Evolutionary conservation across 2,888 invertebrate species (phyloP).

Genomic region (Artemia sp.): DNA sequence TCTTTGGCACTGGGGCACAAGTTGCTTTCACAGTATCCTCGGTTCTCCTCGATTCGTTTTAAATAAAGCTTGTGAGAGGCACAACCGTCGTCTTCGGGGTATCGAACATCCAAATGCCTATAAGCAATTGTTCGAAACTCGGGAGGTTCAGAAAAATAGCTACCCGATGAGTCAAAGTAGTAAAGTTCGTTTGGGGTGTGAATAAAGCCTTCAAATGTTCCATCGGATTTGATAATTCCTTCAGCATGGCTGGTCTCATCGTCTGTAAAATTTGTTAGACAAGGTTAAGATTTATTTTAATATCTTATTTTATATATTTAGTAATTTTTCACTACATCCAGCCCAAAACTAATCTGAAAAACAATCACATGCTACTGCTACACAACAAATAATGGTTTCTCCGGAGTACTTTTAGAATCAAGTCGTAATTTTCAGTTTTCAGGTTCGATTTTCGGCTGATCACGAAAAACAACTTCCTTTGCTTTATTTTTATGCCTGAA

Average conservation of each 20-base stretch:
- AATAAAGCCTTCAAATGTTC: constrained; percentile 75
- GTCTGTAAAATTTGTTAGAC: too few species aligned
- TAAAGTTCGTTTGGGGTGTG: constrained; percentile 55
- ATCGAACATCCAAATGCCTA: constrained; percentile 52
- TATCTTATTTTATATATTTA: too few species aligned
- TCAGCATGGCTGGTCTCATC: constrained; percentile 37
- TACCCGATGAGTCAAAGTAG: constrained; percentile 61
- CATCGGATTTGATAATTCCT: constrained; percentile 67
- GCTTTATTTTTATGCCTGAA: too few species aligned
- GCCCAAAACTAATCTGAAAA: too few species aligned
- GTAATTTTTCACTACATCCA: too few species aligned
- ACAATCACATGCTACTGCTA: too few species aligned
- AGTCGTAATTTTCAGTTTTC: too few species aligned
- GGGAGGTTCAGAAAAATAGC: constrained; percentile 36
- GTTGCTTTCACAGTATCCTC: constrained; percentile 6
- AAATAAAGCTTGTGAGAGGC: constrained; percentile 45
- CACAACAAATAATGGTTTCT: too few species aligned
- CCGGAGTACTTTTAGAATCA: too few species aligned
- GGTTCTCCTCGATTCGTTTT: constrained; percentile 25
- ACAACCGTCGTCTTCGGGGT: constrained; percentile 35
- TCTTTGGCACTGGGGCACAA: constrained; percentile 12
- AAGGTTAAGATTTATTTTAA: too few species aligned
- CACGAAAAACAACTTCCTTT: too few species aligned
- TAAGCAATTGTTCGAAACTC: constrained; percentile 67
- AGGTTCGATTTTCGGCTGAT: too few species aligned